Conservation (phyloP, 1,140 invertebrate species). For the Heliconius hewitsoni region DNA sequence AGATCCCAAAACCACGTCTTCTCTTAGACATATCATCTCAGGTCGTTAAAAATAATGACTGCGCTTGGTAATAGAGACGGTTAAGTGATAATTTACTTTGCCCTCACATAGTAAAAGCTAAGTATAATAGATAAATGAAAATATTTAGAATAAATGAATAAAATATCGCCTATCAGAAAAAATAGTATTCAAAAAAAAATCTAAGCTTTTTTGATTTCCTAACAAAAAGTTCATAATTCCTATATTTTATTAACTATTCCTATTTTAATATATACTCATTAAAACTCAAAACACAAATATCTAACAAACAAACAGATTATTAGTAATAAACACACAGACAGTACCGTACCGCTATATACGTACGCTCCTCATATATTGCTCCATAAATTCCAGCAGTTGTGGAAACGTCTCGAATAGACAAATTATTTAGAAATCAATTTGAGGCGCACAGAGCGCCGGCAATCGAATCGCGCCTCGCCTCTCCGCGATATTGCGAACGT, state of each 20-base stretch:
- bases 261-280: not conserved
- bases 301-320: not conserved
- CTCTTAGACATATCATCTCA: conserved; percentile 1
- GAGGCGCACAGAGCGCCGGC: conserved; percentile 45
- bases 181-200: not conserved
- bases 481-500: conserved; percentile 66
- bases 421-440: conserved; percentile 70
- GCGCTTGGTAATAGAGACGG: not conserved
- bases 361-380: not conserved
- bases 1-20: not conserved
- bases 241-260: too few relatives aligned
- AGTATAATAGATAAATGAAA: not conserved
- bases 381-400: conserved; percentile 33
- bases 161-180: not conserved
- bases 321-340: not conserved
- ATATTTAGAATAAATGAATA: too few relatives aligned
- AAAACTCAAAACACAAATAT: not conserved
- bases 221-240: too few relatives aligned
- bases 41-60: conserved; percentile 4
- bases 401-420: conserved; percentile 43
- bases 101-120: not conserved
- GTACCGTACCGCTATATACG: not conserved
- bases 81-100: conserved; percentile 11
- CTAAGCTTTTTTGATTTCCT: too few relatives aligned
- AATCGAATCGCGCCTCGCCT: conserved; percentile 53